Conservation (phyloP, 2,888 invertebrate species). For the Mactromeris polynyma region DNA sequence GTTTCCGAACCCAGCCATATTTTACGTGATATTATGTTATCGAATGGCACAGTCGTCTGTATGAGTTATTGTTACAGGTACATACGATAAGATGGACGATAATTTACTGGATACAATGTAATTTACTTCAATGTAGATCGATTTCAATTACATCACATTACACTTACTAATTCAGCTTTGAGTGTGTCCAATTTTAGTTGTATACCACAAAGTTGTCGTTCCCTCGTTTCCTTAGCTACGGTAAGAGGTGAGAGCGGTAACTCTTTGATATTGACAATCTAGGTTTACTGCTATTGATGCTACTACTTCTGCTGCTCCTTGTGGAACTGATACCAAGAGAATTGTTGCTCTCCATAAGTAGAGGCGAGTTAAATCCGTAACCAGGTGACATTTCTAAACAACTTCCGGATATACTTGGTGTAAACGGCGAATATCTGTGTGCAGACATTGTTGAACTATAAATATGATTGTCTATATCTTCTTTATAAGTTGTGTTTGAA, state of each 20-base stretch:
- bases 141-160: not conserved
- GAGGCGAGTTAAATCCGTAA: not conserved
- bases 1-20: not conserved
- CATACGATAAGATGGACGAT: not conserved
- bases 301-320: not conserved
- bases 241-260: slow-evolving; percentile 40
- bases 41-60: too few species aligned
- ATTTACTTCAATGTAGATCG: not conserved
- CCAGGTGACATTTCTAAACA: not conserved
- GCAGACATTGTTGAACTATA: not conserved
- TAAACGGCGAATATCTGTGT: not conserved
- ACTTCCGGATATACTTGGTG: not conserved
- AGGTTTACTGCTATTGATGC: not conserved
- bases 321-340: not conserved
- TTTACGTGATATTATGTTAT: not conserved
- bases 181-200: slow-evolving; percentile 53
- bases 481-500: too few species aligned
- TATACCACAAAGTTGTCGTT: slow-evolving; percentile 24
- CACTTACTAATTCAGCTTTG: slow-evolving; percentile 52
- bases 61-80: not conserved
- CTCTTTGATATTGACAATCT: slow-evolving; percentile 46
- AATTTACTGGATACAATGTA: not conserved
- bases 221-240: not conserved
- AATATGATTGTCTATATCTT: too few species aligned
- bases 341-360: not conserved